Base-by-base conservation (phyloP, 2,888 invertebrate genomes). In the Philhelius pedissequus region DNA sequence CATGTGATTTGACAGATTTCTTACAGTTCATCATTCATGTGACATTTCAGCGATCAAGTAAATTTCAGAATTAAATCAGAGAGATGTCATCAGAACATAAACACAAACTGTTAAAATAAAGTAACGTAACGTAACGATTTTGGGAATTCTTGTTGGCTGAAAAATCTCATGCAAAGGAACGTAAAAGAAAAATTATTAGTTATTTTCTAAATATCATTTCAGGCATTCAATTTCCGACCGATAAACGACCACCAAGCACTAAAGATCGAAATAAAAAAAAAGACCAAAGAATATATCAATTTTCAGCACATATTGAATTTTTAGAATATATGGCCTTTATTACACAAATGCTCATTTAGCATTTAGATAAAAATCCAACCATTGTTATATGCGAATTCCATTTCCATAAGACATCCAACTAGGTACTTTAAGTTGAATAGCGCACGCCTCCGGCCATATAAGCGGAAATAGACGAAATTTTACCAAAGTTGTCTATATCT, bases 401-500 rank as follows among this genome's bases (percentile, higher is more conserved):
- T 62, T 43, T 62, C 58, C 7, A n/a, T n/a, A n/a, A 58, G 38
- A 58, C 38, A 58, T 58, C 22, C 22, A 38, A 58, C 35, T 58
- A n/a, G n/a, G n/a, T n/a, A 8, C 48, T 48, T n/a, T 5, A 25
- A 20, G 9, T 52, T 27, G 27, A 9, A 27, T 52, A 56, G 6
- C 18, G 30, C 6, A 56, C 56, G 56, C 56, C 56, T 56, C 11
- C 18, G 27, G 43, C 62, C 27, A 62, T 62, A 62, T 62, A 27
- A 40, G 20, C 70, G 75, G 75, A 81, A 81, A 81, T 69, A 56
- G 54, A 60, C 38, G 13, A 45, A 64, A 64, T 32, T 22, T 64
- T 80, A 15, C 58, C 66, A 50, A 35, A 50, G 32, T 62, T 40
- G 40, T 30, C 69, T 56, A 45, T 58, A 45, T 70, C 38, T 27